phyloP scores from a whole-genome alignment of 2,113 vertebrate species.

The Chaetodon trifascialis region DNA sequence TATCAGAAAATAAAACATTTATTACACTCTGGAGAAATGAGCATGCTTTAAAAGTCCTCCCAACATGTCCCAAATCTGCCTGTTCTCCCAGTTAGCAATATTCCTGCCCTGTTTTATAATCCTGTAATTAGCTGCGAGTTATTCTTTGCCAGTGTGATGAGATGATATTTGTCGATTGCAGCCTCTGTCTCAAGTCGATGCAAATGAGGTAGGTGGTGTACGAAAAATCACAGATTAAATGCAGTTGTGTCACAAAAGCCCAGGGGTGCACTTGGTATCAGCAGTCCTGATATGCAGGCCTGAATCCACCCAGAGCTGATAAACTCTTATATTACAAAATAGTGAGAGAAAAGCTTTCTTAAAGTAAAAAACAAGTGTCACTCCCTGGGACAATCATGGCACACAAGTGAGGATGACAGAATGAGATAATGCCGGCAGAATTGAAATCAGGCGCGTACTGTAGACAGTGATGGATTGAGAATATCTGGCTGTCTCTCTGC shows the following conservation, averaged over 20 bases:
- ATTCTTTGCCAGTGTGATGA: conserved; percentile 30
- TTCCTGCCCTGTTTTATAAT: conserved; percentile 38
- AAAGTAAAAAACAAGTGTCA: background rate
- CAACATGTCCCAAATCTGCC: conserved; percentile 18
- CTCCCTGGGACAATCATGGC: background rate
- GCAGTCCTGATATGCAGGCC: no score
- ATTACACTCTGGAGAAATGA: conserved; percentile 62
- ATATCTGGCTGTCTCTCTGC: background rate
- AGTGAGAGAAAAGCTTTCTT: background rate
- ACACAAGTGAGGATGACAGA: background rate
- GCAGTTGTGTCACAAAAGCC: conserved; percentile 14
- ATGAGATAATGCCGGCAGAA: background rate
- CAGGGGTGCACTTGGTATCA: conserved; percentile 27
- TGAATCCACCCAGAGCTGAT: background rate
- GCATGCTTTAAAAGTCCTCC: conserved; percentile 40
- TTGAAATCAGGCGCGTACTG: background rate
- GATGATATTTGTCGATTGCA: conserved; percentile 31
- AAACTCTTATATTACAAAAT: background rate
- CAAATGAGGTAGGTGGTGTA: conserved; percentile 14
- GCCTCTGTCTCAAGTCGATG: conserved; percentile 34
- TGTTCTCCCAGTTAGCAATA: conserved; percentile 22
- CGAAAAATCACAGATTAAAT: conserved; percentile 17
- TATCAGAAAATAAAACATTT: conserved; percentile 59
- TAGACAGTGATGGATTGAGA: conserved; percentile 1
- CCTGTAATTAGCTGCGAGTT: conserved; percentile 49